Base-by-base conservation (phyloP, 2,888 invertebrate genomes). In the Drosophila siamana region DNA sequence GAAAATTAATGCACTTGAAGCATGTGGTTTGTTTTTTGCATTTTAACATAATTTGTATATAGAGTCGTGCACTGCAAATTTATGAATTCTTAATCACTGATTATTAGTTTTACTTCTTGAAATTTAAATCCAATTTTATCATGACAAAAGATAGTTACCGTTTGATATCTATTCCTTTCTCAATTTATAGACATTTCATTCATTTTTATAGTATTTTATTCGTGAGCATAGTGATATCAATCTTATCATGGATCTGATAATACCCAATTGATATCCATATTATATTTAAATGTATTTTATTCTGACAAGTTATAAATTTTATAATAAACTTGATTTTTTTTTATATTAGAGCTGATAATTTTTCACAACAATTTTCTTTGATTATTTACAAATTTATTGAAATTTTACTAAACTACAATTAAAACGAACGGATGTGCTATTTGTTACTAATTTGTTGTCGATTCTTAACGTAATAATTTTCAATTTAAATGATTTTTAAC, bases 11-110 rank as follows among this genome's bases (percentile, higher is more conserved):
- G 52, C 26, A 8, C 26, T 40, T 13, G 4, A 48, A 22, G 50
- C 57, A 59, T 59, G 57, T 28, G 13, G 9, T 28, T 11, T 30
- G 15, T 2, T 40, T 59, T 2, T 40, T 50, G 50, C 15, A 41
- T 51, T 19, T 41, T 50, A 30, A 13, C 16, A 19, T 41, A 11
- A 13, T 28, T 57, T 40, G 11, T 57, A 40, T 11, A 40, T 40
- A 28, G 9, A 26, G 24, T 38, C 16, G 28, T 47, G 4, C 5
- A 28, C 5, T 47, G 8, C 3, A 28, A 24, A 24, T 7, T 44
- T n/a, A 4, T n/a, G 33, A 11, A n/a, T 11, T n/a, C 5, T 33
- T 19, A 19, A 19, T 19, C 19, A 19, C 19, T 19, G n/a, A n/a
- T n/a, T n/a, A n/a, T n/a, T n/a, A n/a, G n/a, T n/a, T n/a, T n/a